Base-by-base conservation (phyloP, 2,888 invertebrate species). In the Leptinotarsa haldemani region DNA sequence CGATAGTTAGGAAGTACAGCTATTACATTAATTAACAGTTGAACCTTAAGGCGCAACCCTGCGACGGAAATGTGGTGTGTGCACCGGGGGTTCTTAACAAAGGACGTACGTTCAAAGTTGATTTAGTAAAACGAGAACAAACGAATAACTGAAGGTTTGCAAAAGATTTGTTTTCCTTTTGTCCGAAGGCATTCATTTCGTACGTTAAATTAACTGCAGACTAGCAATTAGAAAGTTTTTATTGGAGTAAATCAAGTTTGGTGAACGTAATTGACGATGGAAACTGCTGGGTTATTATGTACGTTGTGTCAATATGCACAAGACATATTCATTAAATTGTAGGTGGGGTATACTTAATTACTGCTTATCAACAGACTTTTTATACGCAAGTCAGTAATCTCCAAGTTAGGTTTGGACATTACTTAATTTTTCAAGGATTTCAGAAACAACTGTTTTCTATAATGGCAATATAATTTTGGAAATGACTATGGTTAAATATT, bases 191-290 rank as follows among this genome's bases (percentile, higher is more conserved):
- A 56, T 68, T 73, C 70, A 73, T 73, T 72, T 71, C 1, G 63
- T 69, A 52, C 63, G 18, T 22, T 47, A 67, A 72, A 69, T 75
- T 73, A 73, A 73, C 73, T 61, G 56, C 18, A 30, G 71, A 71
- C 61, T 52, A 69, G 70, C 73, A 71, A 75, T 75, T 75, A 71
- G 58, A 70, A 58, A 69, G 69, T 74, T 74, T 74, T 71, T 69
- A 69, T 68, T 69, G 25, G 4, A 52, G 9, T 25, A 16, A 50
- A 50, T 66, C 25, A 16, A 46, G 48, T 46, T 46, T 3, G 22
- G 50, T 66, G 22, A 47, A 13, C 50, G 20, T 22, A 48, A 47
- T 66, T 48, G 56, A 22, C 20, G 25, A 15, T 56, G 15, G 20
- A 56, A 56, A 56, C 13, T 13, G 22, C 20, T 56, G 56, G 20